Evolutionary conservation across 2,797 vertebrate species (phyloP).

Genomic region (Schizothorax lantsangensis): DNA sequence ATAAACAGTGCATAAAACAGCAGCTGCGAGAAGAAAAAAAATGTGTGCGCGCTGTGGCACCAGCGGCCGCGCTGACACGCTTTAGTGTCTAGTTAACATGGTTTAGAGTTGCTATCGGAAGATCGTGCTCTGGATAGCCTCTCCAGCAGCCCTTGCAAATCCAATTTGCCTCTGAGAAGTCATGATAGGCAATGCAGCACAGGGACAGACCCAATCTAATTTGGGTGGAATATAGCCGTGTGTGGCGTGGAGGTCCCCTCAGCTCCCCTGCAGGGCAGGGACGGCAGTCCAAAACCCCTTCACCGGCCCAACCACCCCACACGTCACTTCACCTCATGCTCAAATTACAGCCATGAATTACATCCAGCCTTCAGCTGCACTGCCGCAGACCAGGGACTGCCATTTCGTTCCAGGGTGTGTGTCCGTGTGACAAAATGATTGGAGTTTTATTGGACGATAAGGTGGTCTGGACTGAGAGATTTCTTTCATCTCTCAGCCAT

Average conservation of each 20-base stretch:
- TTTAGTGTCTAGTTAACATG: constrained; percentile 75
- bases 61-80: constrained; percentile 61
- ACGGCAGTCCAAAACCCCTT: constrained; percentile 19
- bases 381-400: constrained; percentile 7
- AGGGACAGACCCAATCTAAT: constrained; percentile 95
- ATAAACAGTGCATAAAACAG: not conserved
- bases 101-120: constrained; percentile 75
- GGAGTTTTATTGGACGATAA: constrained; percentile 58
- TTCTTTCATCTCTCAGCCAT: constrained; percentile 49
- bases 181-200: constrained; percentile 94
- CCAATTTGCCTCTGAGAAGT: constrained; percentile 95
- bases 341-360: constrained; percentile 61
- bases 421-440: constrained; percentile 54
- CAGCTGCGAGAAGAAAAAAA: constrained; percentile 44
- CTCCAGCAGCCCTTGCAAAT: constrained; percentile 78
- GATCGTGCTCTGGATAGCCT: constrained; percentile 80
- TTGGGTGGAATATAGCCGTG: constrained; percentile 94
- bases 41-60: constrained; percentile 59
- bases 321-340: constrained; percentile 54
- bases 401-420: constrained; percentile 50
- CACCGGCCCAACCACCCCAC: not conserved
- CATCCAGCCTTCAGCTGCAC: constrained; percentile 44
- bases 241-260: constrained; percentile 78
- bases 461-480: constrained; percentile 34
- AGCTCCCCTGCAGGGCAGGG: constrained; percentile 46